These are phyloP conservation scores for Pseudococcus jackbeardsleyi DNA, from an alignment of 2,888 invertebrate genomes.

Conservation along the genomic window DNA sequence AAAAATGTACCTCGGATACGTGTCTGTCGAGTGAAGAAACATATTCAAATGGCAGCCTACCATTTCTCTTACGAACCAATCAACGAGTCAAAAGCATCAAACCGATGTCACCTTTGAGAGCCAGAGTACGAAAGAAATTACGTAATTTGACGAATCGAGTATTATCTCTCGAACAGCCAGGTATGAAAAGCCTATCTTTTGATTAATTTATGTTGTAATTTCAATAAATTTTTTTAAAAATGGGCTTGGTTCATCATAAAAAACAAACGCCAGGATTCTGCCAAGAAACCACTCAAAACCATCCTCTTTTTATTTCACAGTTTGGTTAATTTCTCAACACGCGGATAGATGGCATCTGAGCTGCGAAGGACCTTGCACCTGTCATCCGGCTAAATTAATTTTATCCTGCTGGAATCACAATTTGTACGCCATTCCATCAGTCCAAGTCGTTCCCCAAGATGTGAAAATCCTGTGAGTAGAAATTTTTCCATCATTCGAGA, in stretches of 20 bases:
- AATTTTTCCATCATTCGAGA: not conserved
- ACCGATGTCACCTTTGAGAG: not conserved
- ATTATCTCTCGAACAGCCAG: conserved; percentile 1
- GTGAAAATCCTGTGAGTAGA: conserved; percentile 69
- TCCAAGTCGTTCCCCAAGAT: conserved; percentile 77
- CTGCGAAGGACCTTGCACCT: conserved; percentile 77
- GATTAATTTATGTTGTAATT: no score
- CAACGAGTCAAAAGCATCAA: not conserved
- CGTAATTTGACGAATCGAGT: conserved; percentile 13
- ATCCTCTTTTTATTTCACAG: not conserved
- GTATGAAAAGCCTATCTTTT: not conserved
- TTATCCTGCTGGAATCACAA: conserved; percentile 80
- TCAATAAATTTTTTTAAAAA: no score
- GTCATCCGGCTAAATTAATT: conserved; percentile 76
- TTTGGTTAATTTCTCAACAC: conserved; percentile 67
- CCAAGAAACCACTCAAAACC: not conserved
- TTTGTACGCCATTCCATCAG: conserved; percentile 74
- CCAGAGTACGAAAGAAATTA: conserved; percentile 16
- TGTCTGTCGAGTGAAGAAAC: not conserved
- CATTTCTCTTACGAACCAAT: no score
- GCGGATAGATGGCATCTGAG: conserved; percentile 77
- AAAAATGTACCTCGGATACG: not conserved
- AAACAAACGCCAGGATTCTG: no score
- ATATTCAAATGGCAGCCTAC: not conserved
- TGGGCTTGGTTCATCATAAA: no score